Base-by-base conservation (phyloP, 2,113 vertebrate species). In the Ranitomeya imitator region DNA sequence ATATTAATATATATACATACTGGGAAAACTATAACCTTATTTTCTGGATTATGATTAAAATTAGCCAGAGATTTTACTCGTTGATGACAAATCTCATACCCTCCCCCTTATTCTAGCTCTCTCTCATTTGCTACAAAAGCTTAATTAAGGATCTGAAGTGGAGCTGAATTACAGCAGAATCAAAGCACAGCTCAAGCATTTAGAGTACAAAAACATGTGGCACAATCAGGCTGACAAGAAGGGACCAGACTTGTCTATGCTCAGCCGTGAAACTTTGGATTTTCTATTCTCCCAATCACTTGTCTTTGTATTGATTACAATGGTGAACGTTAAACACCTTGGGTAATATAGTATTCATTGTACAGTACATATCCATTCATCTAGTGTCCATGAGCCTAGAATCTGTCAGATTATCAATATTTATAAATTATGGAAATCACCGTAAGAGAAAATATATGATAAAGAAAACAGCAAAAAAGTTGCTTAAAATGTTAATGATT, bases 61-160 rank as follows among this genome's bases (percentile, higher is more conserved):
- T 74, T 74, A 85, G 16, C 54, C 54, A 76, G 18, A 85, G 76
- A 85, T 85, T 37, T 45, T 21, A 71, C 69, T 54, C 31, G 82
- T 84, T 84, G 65, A 74, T 3, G 54, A 12, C 52, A 69, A 19
- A 45, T 71, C 83, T 31, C 19, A 18, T 57, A 19, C 51, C 63
- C 23, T 73, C 65, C 67, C 37, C 57, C 54, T 63, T 63, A 63
- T 19, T 86, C 76, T 79, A 45, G 21, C 57, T 79, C 37, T 80
- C 51, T 69, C 51, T 87, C n/a, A 57, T 87, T 65, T 54, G 67
- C 55, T 31, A 83, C 54, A 74, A 82, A 87, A 74, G 67, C 69
- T 52, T 77, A 88, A 83, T 88, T 77, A 83, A 83, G 69, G 57
- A 63, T 88, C 21, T 88, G 23, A 83, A 88, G 79, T 61, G 77